Conservation (phyloP, 2,797 vertebrate genomes). For the Astyanax mexicanus region DNA sequence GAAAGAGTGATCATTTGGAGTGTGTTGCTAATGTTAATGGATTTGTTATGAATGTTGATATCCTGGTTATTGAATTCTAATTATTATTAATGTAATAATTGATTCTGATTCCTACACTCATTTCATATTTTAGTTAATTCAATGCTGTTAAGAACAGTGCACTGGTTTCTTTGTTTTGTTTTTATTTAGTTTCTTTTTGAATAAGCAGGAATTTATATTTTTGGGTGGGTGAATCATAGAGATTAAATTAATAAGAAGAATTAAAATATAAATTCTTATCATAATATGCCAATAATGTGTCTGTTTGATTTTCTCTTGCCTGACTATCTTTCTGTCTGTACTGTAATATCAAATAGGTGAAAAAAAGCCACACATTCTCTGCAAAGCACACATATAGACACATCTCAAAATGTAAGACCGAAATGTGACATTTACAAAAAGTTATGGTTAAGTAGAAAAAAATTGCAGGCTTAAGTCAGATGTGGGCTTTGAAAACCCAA, state of each 20-base stretch:
- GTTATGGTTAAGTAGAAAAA: too few species aligned
- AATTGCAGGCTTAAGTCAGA: too few species aligned
- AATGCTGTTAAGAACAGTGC: constrained; percentile 78
- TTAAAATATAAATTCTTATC: constrained; percentile 84
- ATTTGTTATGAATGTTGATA: constrained; percentile 88
- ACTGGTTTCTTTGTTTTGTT: constrained; percentile 66
- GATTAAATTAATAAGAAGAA: constrained; percentile 83
- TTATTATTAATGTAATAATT: constrained; percentile 74
- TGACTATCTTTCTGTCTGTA: neutral
- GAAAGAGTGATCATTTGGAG: constrained; percentile 84
- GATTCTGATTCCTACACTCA: constrained; percentile 81
- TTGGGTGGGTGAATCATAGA: constrained; percentile 83
- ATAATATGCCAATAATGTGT: constrained; percentile 55
- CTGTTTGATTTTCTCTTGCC: neutral
- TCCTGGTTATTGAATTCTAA: constrained; percentile 84
- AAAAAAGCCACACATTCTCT: too few species aligned
- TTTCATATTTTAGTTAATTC: constrained; percentile 79
- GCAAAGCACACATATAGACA: too few species aligned
- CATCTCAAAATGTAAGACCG: too few species aligned
- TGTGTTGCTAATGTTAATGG: constrained; percentile 84
- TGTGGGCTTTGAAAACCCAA: too few species aligned
- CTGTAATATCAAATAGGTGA: too few species aligned
- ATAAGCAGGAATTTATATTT: constrained; percentile 86
- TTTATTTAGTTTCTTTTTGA: constrained; percentile 63
- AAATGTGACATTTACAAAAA: too few species aligned